Evolutionary conservation across 92 coral and sea anemone species (phyloP).

Genomic region (Phenganax subtilis): DNA sequence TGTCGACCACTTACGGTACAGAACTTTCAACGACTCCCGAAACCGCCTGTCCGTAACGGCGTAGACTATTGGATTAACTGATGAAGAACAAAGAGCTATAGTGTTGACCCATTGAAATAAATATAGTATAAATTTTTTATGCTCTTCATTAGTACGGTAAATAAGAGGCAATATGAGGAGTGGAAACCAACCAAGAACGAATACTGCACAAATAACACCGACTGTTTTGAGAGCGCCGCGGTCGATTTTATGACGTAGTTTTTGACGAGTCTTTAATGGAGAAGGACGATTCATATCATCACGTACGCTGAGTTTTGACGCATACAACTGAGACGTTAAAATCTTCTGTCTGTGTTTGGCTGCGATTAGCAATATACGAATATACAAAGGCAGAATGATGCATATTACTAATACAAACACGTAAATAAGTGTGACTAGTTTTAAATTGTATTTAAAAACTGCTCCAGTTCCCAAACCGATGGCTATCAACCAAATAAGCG

Average conservation of each 20-base stretch:
- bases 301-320: not conserved
- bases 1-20: constrained; percentile 21
- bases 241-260: constrained; percentile 43
- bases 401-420: constrained; percentile 51
- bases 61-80: constrained; percentile 77
- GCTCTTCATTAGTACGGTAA: constrained; percentile 43
- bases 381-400: constrained; percentile 61
- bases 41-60: constrained; percentile 64
- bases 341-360: constrained; percentile 68
- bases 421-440: constrained; percentile 48
- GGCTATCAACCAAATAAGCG: constrained; percentile 64
- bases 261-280: not conserved
- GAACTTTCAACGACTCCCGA: constrained; percentile 31
- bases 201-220: constrained; percentile 63
- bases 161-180: constrained; percentile 61
- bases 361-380: constrained; percentile 65
- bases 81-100: constrained; percentile 76
- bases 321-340: not conserved
- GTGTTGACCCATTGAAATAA: constrained; percentile 79
- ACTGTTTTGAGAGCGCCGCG: constrained; percentile 77
- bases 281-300: not conserved
- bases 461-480: constrained; percentile 58
- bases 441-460: constrained; percentile 39
- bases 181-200: constrained; percentile 87
- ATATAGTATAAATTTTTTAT: constrained; percentile 35